Evolutionary conservation across 1,140 invertebrate genomes (phyloP), one percentile per base, ranked within the genome.

Genomic region (Drosophila bipectinata): DNA sequence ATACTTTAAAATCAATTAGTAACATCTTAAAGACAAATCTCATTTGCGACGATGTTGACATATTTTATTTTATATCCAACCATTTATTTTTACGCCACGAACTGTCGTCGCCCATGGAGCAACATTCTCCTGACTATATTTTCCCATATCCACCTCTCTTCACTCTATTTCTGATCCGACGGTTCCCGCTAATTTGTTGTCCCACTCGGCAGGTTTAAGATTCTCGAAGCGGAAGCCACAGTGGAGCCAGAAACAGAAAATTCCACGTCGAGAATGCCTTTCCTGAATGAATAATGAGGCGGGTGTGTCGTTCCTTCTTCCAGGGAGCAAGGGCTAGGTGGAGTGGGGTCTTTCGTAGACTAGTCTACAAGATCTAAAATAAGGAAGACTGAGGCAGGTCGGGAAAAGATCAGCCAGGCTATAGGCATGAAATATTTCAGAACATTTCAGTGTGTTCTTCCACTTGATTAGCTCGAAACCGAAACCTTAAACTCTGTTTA

Each of bases 181-280:
- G 77, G 82, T 87, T 85, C 77, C 73, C 82, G 78, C 81, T 85
- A 85, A 85, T 85, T 85, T 85, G 81, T 87, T 37, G 69, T 47
- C 28, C 67, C 47, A 39, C 45, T 44, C 54, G 15, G 32, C 60
- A 57, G 52, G 77, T 64, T 85, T 85, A 44, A 67, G 66, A 85
- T 81, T 80, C 81, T 61, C 49, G 64, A 73, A 85, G 73, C 76
- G 49, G 57, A 47, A 72, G 57, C 32, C 34, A 26, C 15, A 15
- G 15, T 15, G 15, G 15, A 15, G 15, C 15, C 15, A 15, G 15
- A 15, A 15, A 6, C 26, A 5, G 32, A 73, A 68, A 66, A 66
- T 75, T 75, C 60, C 72, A 48, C 51, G 60, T 67, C 71, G 62
- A 60, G 74, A 75, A 72, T 67, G 71, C 74, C 73, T 79, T 79